Base-by-base conservation (phyloP, 2,113 vertebrate genomes). In the Thryonomys swinderianus region DNA sequence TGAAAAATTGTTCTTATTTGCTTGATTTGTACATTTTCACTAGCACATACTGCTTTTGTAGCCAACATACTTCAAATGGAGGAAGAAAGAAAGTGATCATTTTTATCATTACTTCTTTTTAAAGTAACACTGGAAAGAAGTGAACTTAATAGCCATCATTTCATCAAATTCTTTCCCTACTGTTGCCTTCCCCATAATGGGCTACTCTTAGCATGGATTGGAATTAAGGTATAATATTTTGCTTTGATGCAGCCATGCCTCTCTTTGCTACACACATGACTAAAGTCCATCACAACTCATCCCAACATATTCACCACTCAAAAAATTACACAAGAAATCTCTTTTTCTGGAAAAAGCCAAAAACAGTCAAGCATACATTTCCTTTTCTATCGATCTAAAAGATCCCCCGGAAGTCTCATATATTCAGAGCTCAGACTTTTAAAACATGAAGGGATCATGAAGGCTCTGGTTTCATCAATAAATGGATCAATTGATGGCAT, bases 71-170 rank as follows among this genome's bases (percentile, higher is more conserved):
- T 87, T 82, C 37, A 40, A 1, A 59, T n/a, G 16, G 25, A 61
- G 12, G 27, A 20, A 13, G 69, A 61, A 30, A 82, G 85, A 88
- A 10, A 1, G 37, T 21, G 14, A 86, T 64, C 21, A 7, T 89
- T 92, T 78, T 55, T 55, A 89, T 85, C n/a, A 37, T 8, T 51
- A 93, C 5, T 48, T 81, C 55, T 73, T 89, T 93, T 67, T 12
- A 73, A 71, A 90, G 23, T 51, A 37, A 90, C 45, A 40, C 45
- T 80, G 12, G 64, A 80, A 93, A 61, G 55, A 81, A 67, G 40
- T 69, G 8, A 79, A 67, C 34, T 74, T 48, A 66, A 40, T 42
- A 23, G 16, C 10, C 55, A 66, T 1, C 14, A n/a, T 64, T 64
- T 53, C 1, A 42, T 81, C 81, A 74, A n/a, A 84, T 0, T 53